Evolutionary conservation across 2,888 invertebrate species (phyloP).

Genomic region (Melolontha melolontha): DNA sequence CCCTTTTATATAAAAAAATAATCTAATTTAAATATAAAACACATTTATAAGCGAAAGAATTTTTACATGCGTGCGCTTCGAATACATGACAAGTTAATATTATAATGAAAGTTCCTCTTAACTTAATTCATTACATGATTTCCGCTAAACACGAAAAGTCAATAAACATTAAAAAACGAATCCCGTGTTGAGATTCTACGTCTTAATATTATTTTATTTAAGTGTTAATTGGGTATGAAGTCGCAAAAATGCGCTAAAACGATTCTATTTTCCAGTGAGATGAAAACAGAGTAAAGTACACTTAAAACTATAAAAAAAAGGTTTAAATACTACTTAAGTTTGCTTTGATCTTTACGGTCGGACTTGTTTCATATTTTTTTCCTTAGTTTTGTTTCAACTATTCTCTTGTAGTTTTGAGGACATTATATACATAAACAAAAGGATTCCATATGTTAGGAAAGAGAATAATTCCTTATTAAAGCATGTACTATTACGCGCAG

Average conservation of each 20-base stretch:
- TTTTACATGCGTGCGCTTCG: too few species aligned
- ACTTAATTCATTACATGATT: too few species aligned
- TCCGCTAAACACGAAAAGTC: too few species aligned
- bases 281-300: neutral
- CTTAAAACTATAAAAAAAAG: conserved; percentile 1
- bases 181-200: neutral
- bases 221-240: conserved; percentile 27
- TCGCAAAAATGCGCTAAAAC: conserved; percentile 38
- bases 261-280: conserved; percentile 13
- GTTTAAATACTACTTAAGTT: conserved; percentile 13
- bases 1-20: too few species aligned
- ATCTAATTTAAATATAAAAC: too few species aligned
- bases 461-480: too few species aligned
- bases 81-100: too few species aligned
- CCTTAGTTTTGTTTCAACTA: neutral
- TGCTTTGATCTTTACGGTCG: neutral
- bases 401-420: neutral
- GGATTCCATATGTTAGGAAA: conserved; percentile 2
- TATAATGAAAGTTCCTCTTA: too few species aligned
- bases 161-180: too few species aligned
- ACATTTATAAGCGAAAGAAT: too few species aligned
- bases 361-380: neutral
- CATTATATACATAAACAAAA: conserved; percentile 3
- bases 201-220: conserved; percentile 19
- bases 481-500: too few species aligned